phyloP scores from a whole-genome alignment of 2,113 vertebrate species.

The Pterocles burchelli region DNA sequence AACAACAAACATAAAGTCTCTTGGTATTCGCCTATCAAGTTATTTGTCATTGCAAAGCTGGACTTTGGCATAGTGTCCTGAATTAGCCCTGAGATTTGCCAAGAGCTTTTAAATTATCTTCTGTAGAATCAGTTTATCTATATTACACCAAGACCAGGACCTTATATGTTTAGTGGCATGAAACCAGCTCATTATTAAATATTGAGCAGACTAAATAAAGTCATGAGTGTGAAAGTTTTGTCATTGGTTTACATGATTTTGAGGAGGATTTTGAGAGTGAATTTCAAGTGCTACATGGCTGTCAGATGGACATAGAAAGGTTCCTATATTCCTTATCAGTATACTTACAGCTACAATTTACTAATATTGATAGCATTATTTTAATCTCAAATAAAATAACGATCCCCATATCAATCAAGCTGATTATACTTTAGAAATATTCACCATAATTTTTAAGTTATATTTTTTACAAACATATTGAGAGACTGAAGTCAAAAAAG shows the following conservation, averaged over 20 bases:
- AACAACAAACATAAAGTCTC: not conserved
- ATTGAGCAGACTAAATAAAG: not conserved
- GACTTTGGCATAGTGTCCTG: not conserved
- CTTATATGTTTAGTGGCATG: not conserved
- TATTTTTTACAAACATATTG: not conserved
- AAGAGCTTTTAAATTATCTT: not conserved
- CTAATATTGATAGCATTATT: not conserved
- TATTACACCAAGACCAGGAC: not conserved
- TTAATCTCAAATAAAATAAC: not conserved
- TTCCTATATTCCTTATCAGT: not conserved
- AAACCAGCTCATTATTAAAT: not conserved
- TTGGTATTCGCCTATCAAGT: not conserved
- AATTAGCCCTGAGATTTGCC: not conserved
- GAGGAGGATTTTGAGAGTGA: not conserved
- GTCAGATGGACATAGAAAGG: not conserved
- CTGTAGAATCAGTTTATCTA: not conserved
- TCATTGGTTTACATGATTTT: not conserved
- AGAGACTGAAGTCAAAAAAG: not conserved
- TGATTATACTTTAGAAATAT: not conserved
- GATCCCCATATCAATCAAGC: not conserved
- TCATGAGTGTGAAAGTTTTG: not conserved
- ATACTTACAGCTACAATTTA: not conserved
- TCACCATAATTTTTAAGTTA: not conserved
- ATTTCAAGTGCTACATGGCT: not conserved
- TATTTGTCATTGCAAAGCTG: not conserved